phyloP scores from a whole-genome alignment of 2,113 vertebrate genomes.

The Coturnix japonica region DNA sequence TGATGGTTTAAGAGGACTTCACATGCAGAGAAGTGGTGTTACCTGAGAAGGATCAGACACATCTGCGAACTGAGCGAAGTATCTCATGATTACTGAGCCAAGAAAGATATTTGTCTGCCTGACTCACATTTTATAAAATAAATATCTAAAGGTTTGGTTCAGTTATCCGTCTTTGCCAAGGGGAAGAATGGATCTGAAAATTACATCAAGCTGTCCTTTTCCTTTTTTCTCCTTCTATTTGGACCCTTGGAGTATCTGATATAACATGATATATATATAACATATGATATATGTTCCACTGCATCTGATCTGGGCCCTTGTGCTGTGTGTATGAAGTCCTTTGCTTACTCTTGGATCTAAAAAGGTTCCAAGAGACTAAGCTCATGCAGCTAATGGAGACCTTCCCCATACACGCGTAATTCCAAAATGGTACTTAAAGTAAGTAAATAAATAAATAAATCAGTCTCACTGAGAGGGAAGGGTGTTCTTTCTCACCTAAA shows the following conservation, averaged over 20 bases:
- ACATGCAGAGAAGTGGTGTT: accelerated
- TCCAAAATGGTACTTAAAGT: background rate
- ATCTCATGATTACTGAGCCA: background rate
- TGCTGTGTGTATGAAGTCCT: background rate
- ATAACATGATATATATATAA: background rate
- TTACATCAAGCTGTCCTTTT: background rate
- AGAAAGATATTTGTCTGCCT: background rate
- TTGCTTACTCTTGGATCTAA: background rate
- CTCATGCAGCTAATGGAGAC: background rate
- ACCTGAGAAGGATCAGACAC: background rate
- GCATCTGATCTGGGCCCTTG: background rate
- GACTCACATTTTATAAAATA: background rate
- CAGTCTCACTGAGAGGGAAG: slow-evolving; percentile 18
- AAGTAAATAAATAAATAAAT: background rate
- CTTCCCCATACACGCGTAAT: background rate
- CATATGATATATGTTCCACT: background rate
- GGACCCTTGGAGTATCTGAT: background rate
- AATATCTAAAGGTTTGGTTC: background rate
- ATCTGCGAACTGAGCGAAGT: background rate
- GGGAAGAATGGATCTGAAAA: background rate
- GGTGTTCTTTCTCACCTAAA: slow-evolving; percentile 60
- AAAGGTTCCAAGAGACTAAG: background rate
- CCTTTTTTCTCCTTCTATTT: background rate
- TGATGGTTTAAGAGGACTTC: background rate
- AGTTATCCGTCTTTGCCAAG: background rate